Percentiles rank a stretch among this genome's conserved stretches.
phyloP scores from a whole-genome alignment of 2,888 invertebrate species.

The Heterodera filipjevi region DNA sequence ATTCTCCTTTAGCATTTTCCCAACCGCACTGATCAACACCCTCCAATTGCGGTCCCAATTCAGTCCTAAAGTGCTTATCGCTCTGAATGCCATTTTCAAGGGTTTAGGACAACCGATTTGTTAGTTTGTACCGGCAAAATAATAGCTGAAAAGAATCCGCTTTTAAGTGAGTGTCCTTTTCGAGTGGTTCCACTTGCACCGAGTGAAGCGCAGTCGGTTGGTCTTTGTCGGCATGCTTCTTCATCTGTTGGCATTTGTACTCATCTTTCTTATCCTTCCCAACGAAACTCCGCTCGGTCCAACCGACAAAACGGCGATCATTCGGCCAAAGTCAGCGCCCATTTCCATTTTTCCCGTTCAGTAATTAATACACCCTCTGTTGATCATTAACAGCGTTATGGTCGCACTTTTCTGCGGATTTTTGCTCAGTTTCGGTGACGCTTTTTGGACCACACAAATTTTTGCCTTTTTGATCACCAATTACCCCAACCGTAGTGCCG shows the following conservation, averaged over 20 bases:
- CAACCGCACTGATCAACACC: conserved; percentile 35
- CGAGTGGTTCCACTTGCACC: conserved; percentile 20
- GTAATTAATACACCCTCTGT: too few species aligned
- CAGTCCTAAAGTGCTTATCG: conserved; percentile 37
- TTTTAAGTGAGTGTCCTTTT: conserved; percentile 19
- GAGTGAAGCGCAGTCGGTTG: conserved; percentile 38
- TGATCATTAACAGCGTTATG: conserved; percentile 38
- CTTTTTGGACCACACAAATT: conserved; percentile 44
- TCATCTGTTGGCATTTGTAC: conserved; percentile 37
- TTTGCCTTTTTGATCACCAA: conserved; percentile 88
- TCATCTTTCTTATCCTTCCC: conserved; percentile 45
- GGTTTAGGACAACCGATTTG: conserved; percentile 36
- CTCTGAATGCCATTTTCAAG: conserved; percentile 35
- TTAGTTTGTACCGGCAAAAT: conserved; percentile 17
- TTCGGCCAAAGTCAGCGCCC: conserved; percentile 39
- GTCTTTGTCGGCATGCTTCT: conserved; percentile 43
- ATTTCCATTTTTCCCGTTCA: not conserved
- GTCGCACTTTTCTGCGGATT: conserved; percentile 47
- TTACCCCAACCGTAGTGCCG: conserved; percentile 81
- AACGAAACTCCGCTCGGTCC: conserved; percentile 39
- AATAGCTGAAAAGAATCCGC: not conserved
- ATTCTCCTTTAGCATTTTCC: conserved; percentile 75
- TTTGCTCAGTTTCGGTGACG: conserved; percentile 44
- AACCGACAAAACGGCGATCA: conserved; percentile 36
- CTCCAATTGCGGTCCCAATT: conserved; percentile 24